A percentile compares a stretch with the other conserved stretches of the same genome.
phyloP scores from a whole-genome alignment of 2,888 invertebrate species.

The Atherix ibis region DNA sequence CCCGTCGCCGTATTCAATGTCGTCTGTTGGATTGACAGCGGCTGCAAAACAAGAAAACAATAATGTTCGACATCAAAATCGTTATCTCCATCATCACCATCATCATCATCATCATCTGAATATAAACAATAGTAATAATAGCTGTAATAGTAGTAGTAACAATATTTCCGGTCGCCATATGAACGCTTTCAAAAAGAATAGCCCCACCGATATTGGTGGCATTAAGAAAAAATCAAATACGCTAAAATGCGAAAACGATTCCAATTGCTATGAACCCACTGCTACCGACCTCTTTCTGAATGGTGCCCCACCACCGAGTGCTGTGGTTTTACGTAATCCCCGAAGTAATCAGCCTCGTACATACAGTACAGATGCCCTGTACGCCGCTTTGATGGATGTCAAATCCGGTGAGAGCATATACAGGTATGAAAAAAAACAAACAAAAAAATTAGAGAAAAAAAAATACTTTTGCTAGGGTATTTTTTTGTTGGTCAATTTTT shows the following conservation, averaged over 20 bases:
- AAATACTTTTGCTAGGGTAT: neutral
- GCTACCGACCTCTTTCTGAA: too few relatives aligned
- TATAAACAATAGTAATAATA: too few relatives aligned
- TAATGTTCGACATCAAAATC: too few relatives aligned
- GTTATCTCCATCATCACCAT: neutral
- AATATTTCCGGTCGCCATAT: too few relatives aligned
- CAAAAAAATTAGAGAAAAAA: neutral
- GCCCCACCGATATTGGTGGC: too few relatives aligned
- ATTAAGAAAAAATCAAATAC: too few relatives aligned
- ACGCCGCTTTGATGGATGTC: slow-evolving; percentile 43
- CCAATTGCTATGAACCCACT: too few relatives aligned
- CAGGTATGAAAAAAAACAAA: slow-evolving; percentile 34
- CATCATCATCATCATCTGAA: neutral
- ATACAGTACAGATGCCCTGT: slow-evolving; percentile 33
- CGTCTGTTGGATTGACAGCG: slow-evolving; percentile 19
- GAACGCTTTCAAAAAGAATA: too few relatives aligned
- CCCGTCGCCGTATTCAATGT: slow-evolving; percentile 9
- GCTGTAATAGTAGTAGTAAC: too few relatives aligned
- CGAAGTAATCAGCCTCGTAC: slow-evolving; percentile 18
- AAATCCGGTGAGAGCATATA: slow-evolving; percentile 44
- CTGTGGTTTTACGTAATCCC: slow-evolving; percentile 16
- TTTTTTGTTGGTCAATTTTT: neutral
- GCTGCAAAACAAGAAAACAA: slow-evolving; percentile 8
- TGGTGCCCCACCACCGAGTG: slow-evolving; percentile 11
- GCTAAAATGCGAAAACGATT: too few relatives aligned